phyloP scores from a whole-genome alignment of 1,140 invertebrate species.

The Augochlora pura region DNA sequence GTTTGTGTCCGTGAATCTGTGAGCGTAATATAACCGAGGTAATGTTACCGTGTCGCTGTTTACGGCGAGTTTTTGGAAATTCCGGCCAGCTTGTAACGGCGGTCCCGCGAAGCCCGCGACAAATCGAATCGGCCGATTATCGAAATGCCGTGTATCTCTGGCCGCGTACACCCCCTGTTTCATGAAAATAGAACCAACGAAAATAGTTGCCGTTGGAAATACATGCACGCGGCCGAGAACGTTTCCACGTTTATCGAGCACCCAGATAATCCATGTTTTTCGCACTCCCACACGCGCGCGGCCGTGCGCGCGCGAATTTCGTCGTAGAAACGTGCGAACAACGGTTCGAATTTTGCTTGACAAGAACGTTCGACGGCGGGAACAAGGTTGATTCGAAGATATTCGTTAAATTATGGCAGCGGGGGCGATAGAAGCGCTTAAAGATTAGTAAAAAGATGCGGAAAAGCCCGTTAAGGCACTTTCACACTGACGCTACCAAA shows the following conservation, averaged over 20 bases:
- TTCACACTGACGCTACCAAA: not conserved
- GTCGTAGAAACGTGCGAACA: too few species aligned
- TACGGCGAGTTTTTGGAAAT: conserved; percentile 52
- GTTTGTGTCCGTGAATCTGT: conserved; percentile 20
- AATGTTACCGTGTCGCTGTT: conserved; percentile 50
- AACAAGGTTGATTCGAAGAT: too few species aligned
- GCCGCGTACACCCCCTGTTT: not conserved
- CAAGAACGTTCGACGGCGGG: too few species aligned
- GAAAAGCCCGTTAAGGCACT: not conserved
- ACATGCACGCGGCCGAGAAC: not conserved
- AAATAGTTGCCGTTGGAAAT: conserved; percentile 2
- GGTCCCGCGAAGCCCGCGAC: not conserved
- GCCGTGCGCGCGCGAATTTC: conserved; percentile 22
- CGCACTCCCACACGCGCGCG: not conserved
- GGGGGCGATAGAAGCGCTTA: too few species aligned
- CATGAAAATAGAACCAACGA: conserved; percentile 16
- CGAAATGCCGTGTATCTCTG: not conserved
- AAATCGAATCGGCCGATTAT: conserved; percentile 21
- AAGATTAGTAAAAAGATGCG: not conserved
- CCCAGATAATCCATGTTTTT: not conserved
- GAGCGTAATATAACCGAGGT: conserved; percentile 55
- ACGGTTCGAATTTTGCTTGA: too few species aligned
- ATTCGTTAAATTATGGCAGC: not conserved
- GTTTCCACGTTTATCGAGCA: not conserved
- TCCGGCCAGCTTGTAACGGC: conserved; percentile 10